Percentiles rank a stretch among this genome's conserved stretches.
Conservation (phyloP, 2,113 vertebrate species). For the Myanophis thanlyinensis region DNA sequence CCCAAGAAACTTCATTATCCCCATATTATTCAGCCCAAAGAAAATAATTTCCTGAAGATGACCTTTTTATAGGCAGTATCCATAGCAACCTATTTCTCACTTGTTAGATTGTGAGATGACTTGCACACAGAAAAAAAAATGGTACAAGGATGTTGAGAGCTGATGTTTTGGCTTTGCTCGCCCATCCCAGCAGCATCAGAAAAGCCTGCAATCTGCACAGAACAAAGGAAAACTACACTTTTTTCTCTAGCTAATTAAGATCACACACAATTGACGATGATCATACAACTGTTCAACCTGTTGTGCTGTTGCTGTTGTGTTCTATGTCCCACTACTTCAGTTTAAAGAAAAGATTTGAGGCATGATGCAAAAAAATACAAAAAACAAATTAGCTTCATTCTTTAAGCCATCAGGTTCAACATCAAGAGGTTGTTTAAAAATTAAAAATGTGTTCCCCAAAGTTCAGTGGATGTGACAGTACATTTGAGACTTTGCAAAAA, state of each 20-base stretch:
- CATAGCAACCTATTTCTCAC: slow-evolving; percentile 74
- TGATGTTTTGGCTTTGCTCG: slow-evolving; percentile 31
- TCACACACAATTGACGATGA: not conserved
- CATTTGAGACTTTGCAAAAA: not conserved
- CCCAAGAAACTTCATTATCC: slow-evolving; percentile 78
- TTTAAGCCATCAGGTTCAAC: not conserved
- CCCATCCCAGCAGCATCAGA: slow-evolving; percentile 24
- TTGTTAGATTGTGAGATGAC: slow-evolving; percentile 45
- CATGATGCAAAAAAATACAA: not conserved
- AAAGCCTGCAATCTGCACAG: slow-evolving; percentile 31
- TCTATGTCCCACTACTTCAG: not conserved
- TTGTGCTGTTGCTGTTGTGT: not conserved
- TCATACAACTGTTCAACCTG: not conserved
- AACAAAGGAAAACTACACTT: slow-evolving; percentile 26
- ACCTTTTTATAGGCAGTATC: slow-evolving; percentile 75
- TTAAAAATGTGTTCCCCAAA: not conserved
- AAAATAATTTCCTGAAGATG: slow-evolving; percentile 80
- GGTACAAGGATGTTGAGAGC: slow-evolving; percentile 22
- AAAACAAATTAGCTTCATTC: not conserved
- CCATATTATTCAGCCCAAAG: slow-evolving; percentile 68
- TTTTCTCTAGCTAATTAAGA: not conserved
- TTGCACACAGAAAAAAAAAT: slow-evolving; percentile 27
- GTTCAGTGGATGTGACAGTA: not conserved
- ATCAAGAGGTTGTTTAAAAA: not conserved
- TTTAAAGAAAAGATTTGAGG: not conserved